phyloP scores from a whole-genome alignment of 2,888 invertebrate genomes.

The Leucoptera coffeella region DNA sequence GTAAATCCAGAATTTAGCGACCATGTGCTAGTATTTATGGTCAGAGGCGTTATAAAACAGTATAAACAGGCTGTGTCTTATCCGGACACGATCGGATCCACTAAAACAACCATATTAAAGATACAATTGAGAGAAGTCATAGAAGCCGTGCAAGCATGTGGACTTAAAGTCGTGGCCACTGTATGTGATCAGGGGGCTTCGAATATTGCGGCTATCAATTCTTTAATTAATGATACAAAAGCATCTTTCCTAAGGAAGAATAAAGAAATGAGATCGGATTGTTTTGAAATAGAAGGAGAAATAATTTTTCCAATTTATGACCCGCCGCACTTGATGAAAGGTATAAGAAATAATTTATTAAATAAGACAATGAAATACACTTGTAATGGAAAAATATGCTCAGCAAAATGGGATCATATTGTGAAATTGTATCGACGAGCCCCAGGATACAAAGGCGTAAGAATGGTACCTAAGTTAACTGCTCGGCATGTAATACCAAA shows the following conservation, averaged over 20 bases:
- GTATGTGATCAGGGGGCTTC: slow-evolving; percentile 8
- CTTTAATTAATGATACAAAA: slow-evolving; percentile 4
- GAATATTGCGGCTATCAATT: slow-evolving; percentile 7
- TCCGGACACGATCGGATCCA: slow-evolving; percentile 5
- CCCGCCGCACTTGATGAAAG: slow-evolving; percentile 6
- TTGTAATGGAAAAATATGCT: slow-evolving; percentile 3
- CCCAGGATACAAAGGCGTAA: slow-evolving; percentile 6
- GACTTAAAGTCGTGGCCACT: slow-evolving; percentile 6
- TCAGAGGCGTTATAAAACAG: slow-evolving; percentile 7
- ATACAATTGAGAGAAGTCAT: slow-evolving; percentile 4
- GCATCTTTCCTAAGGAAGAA: slow-evolving; percentile 4
- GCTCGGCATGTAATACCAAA: slow-evolving; percentile 4
- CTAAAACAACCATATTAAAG: slow-evolving; percentile 4
- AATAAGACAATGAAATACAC: slow-evolving; percentile 5
- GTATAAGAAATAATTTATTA: slow-evolving; percentile 3
- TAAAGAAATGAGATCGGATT: neutral
- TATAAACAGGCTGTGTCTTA: slow-evolving; percentile 8
- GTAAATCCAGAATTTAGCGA: slow-evolving; percentile 4
- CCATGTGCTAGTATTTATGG: slow-evolving; percentile 8
- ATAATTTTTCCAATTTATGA: slow-evolving; percentile 7
- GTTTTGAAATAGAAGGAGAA: slow-evolving; percentile 4
- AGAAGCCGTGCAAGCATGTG: slow-evolving; percentile 5
- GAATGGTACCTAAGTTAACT: slow-evolving; percentile 6
- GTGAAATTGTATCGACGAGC: slow-evolving; percentile 3
- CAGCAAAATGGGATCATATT: slow-evolving; percentile 7